Evolutionary conservation across 2,888 invertebrate species (phyloP).

Genomic region (Mesoligia furuncula): DNA sequence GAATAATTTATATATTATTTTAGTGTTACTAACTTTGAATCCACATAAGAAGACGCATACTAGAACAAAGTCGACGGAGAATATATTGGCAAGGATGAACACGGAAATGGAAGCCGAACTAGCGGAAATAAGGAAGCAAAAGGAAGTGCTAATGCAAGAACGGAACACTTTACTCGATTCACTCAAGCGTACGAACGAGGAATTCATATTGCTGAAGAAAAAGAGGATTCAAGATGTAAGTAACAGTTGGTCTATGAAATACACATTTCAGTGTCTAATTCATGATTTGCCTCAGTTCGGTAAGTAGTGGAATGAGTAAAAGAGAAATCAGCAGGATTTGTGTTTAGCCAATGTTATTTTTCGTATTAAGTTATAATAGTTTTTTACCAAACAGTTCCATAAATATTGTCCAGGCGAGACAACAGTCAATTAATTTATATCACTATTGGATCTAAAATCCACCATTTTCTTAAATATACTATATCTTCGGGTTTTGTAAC

Average conservation of each 20-base stretch:
- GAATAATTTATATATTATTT: slow-evolving; percentile 55
- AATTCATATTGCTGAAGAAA: slow-evolving; percentile 93
- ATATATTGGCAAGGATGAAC: slow-evolving; percentile 81
- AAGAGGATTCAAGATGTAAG: slow-evolving; percentile 95
- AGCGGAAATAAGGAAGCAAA: slow-evolving; percentile 84
- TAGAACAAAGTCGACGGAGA: slow-evolving; percentile 84
- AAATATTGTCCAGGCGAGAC: no score
- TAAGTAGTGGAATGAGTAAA: no score
- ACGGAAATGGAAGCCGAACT: slow-evolving; percentile 86
- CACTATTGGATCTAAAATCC: neutral
- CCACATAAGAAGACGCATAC: slow-evolving; percentile 81
- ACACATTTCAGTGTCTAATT: neutral
- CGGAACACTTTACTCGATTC: slow-evolving; percentile 91
- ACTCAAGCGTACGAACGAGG: slow-evolving; percentile 93
- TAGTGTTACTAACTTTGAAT: slow-evolving; percentile 83
- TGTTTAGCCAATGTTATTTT: neutral
- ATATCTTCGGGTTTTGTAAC: neutral
- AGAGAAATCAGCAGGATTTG: neutral
- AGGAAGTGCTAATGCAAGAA: slow-evolving; percentile 87
- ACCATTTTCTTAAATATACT: neutral
- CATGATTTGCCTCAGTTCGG: neutral
- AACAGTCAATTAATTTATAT: neutral
- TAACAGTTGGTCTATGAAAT: slow-evolving; percentile 56
- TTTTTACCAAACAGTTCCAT: neutral
- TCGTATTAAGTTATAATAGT: neutral